These are phyloP conservation scores for Podarcis lilfordi DNA, from an alignment of 2,797 vertebrate genomes.

Conservation along the genomic window DNA sequence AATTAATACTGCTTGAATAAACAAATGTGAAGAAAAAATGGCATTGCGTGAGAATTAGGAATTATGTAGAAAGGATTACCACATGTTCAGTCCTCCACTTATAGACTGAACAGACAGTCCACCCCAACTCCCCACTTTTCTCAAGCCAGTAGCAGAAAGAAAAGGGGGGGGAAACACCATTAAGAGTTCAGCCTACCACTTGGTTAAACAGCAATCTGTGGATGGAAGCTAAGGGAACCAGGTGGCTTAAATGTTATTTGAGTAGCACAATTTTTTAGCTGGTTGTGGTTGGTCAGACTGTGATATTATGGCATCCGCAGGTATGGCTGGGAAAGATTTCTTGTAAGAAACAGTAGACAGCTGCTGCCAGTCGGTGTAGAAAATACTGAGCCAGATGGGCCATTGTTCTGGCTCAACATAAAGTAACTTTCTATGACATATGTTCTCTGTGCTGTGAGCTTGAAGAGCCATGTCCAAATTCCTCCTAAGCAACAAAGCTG, in stretches of 20 bases:
- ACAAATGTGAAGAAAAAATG: constrained; percentile 35
- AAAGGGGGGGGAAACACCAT: background rate
- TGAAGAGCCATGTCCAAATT: background rate
- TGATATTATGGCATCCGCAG: background rate
- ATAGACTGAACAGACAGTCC: background rate
- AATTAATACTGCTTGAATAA: constrained; percentile 45
- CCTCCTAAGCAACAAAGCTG: background rate
- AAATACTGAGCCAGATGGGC: too few species aligned
- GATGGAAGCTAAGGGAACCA: background rate
- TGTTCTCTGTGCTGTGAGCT: too few species aligned
- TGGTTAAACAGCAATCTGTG: background rate
- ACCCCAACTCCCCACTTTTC: background rate
- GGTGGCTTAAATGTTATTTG: background rate
- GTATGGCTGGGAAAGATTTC: background rate
- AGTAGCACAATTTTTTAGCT: background rate
- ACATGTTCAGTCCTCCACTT: constrained; percentile 16
- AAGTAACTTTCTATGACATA: too few species aligned
- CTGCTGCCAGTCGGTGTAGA: too few species aligned
- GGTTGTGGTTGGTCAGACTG: too few species aligned
- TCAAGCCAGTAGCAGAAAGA: background rate
- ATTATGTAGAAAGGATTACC: constrained; percentile 8
- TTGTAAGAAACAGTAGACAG: too few species aligned
- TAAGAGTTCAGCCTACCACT: background rate
- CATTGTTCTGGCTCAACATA: too few species aligned
- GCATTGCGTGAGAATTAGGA: constrained; percentile 12